Evolutionary conservation across 2,888 invertebrate species (phyloP).

Genomic region (Caenorhabditis virilis): DNA sequence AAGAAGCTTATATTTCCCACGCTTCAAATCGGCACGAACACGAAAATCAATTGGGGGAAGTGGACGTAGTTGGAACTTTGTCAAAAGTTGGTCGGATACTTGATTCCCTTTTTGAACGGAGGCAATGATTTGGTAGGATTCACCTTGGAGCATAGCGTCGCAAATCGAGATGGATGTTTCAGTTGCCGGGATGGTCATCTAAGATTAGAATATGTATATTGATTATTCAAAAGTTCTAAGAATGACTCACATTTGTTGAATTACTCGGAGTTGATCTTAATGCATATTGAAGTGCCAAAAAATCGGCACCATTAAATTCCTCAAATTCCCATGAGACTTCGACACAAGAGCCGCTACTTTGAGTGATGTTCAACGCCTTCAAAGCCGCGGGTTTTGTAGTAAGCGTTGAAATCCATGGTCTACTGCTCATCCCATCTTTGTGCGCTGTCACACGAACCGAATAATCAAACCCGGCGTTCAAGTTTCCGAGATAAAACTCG

Average conservation of each 20-base stretch:
- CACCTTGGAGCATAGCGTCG: conserved; percentile 57
- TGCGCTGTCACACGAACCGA: conserved; percentile 60
- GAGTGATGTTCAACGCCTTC: conserved; percentile 47
- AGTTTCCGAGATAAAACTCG: conserved; percentile 62
- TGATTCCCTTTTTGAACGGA: conserved; percentile 58
- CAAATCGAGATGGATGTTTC: conserved; percentile 48
- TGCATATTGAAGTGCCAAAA: conserved; percentile 23
- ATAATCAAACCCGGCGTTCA: conserved; percentile 65
- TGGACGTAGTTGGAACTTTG: conserved; percentile 59
- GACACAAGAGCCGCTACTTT: conserved; percentile 58
- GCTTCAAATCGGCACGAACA: conserved; percentile 54
- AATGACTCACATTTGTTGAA: conserved; percentile 25
- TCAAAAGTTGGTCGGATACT: conserved; percentile 50
- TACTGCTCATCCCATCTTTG: conserved; percentile 58
- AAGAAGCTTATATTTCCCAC: conserved; percentile 55
- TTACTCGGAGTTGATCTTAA: conserved; percentile 18
- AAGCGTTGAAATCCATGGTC: conserved; percentile 61
- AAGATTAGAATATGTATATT: neutral
- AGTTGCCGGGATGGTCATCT: conserved; percentile 37
- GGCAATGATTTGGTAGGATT: conserved; percentile 56
- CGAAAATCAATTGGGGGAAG: conserved; percentile 58
- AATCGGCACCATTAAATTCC: conserved; percentile 30
- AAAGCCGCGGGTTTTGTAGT: conserved; percentile 57
- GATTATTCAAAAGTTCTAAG: neutral
- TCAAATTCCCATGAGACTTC: conserved; percentile 52